These are phyloP conservation scores for Solen grandis DNA, from an alignment of 1,140 invertebrate genomes.

Conservation along the genomic window DNA sequence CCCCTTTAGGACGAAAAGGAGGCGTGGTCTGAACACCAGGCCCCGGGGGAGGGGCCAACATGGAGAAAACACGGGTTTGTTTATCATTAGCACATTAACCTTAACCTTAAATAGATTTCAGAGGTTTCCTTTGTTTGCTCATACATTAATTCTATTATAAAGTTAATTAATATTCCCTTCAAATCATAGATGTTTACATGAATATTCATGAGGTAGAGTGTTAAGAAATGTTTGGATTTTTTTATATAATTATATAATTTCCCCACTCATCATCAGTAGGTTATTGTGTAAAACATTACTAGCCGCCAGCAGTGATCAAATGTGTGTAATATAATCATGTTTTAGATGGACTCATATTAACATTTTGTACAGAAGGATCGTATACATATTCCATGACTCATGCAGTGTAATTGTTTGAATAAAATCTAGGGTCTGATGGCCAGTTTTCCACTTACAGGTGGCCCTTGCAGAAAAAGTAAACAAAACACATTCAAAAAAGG, in stretches of 20 bases:
- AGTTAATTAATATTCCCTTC: neutral
- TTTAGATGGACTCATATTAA: too few species aligned
- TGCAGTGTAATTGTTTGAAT: too few species aligned
- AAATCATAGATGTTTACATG: neutral
- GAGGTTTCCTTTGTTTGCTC: neutral
- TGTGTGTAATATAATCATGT: too few species aligned
- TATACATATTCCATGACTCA: neutral
- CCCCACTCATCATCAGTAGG: too few species aligned
- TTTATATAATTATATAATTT: neutral
- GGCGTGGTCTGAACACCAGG: slow-evolving; percentile 73
- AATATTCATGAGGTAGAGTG: neutral
- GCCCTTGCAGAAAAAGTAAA: neutral
- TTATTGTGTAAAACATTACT: too few species aligned
- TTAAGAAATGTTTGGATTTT: neutral
- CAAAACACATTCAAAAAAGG: too few species aligned
- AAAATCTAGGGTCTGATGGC: too few species aligned
- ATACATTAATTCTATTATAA: neutral
- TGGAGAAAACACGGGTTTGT: slow-evolving; percentile 76
- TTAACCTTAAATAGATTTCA: neutral
- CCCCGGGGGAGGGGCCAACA: slow-evolving; percentile 70
- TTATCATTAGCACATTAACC: neutral
- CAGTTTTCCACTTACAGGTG: too few species aligned
- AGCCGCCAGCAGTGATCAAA: too few species aligned
- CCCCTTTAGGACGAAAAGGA: slow-evolving; percentile 74
- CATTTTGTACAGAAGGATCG: neutral